phyloP scores from a whole-genome alignment of 2,888 invertebrate species.

The Drosophila limbata region DNA sequence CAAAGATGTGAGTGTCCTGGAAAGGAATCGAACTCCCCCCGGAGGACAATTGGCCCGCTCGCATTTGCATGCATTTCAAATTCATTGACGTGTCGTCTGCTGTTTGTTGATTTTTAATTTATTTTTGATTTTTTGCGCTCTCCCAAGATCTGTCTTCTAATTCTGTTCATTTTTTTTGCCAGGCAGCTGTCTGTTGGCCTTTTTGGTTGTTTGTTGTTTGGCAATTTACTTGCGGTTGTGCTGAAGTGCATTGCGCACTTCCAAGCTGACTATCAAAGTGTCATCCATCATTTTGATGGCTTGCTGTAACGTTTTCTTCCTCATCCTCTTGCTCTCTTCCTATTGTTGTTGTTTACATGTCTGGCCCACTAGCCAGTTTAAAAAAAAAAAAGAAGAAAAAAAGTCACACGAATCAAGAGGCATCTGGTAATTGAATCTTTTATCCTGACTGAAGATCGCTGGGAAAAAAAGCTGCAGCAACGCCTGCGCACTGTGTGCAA shows the following conservation, averaged over 20 bases:
- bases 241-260: conserved; percentile 66
- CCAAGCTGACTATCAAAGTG: conserved; percentile 69
- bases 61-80: conserved; percentile 77
- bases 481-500: conserved; percentile 42
- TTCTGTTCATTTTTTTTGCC: conserved; percentile 29
- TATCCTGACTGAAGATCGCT: conserved; percentile 69
- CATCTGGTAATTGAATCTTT: conserved; percentile 78
- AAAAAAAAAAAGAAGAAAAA: conserved; percentile 20
- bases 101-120: conserved; percentile 83
- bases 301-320: conserved; percentile 51
- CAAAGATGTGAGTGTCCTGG: conserved; percentile 15
- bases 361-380: conserved; percentile 56
- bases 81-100: conserved; percentile 72
- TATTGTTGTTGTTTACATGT: conserved; percentile 57
- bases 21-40: conserved; percentile 1
- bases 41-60: conserved; percentile 54
- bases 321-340: not conserved
- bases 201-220: conserved; percentile 46
- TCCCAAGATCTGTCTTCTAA: conserved; percentile 41
- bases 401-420: conserved; percentile 67
- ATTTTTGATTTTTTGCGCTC: conserved; percentile 75
- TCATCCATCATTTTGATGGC: conserved; percentile 84
- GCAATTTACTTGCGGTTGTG: conserved; percentile 66
- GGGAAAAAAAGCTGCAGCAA: conserved; percentile 60
- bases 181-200: conserved; percentile 55